Base-by-base conservation (phyloP, 1,140 invertebrate species). In the Samia ricini region DNA sequence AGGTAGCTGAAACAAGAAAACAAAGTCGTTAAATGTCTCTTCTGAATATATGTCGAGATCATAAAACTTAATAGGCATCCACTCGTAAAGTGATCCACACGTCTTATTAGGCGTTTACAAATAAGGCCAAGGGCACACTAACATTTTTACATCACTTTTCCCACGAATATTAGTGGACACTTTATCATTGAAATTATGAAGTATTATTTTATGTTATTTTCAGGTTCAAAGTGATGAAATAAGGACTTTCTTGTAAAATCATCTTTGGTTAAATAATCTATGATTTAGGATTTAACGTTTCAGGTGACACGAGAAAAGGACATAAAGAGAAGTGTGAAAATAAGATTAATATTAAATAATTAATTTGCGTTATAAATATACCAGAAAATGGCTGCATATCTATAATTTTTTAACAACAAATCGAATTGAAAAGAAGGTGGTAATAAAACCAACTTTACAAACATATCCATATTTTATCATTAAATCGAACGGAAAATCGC, bases 1-100 rank as follows among this genome's bases (percentile, higher is more conserved):
- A 68, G 64, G 65, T 79, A 79, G 74, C 76, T 79, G 74, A 48
- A 76, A 79, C 74, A 76, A 76, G 69, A 60, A 79, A 79, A 79
- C 64, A 68, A 68, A 60, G 56, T 72, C 76, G 69, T 78, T 78
- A 78, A 74, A 68, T n/a, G 57, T 59, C 21, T 59, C 33, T 15
- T 42, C 33, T 42, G 33, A 33, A 57, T 57, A 36, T 57, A 36
- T 20, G 22, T 42, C n/a, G 33, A n/a, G 56, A 26, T 36, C 56
- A 33, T 57, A 57, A 57, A 57, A 57, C 56, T 57, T 57, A 57
- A 57, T 57, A 57, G 24, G 56, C 33, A 20, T 7, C n/a, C 56
- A 36, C 24, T 57, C 52, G 52, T 55, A 55, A 57, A 57, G 3
- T 33, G 23, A 24, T 24, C 12, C 18, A 18, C 33, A 7, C 20